Evolutionary conservation across 2,797 vertebrate genomes (phyloP), one percentile per base, ranked within the genome.

Genomic region (Microctenopoma lineatum): DNA sequence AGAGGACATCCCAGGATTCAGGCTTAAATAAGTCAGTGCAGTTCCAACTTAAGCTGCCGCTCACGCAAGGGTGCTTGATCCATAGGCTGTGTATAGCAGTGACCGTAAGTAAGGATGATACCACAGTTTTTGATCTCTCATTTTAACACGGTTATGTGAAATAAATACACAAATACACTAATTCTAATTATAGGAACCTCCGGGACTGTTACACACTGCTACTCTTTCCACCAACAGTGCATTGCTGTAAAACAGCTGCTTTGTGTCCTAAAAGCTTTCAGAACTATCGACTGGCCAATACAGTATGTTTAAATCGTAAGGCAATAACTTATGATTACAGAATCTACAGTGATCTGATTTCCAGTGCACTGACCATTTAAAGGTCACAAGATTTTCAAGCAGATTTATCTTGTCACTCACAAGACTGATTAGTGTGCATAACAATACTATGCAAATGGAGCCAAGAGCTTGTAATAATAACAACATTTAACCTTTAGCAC

Each of bases 11-110:
- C 36, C 45, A 34, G 25, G 48, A 64, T 32, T 36, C 27, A 39
- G 27, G 74, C 64, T 66, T 77, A 64, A 63, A 27, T 81, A 74
- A 81, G 84, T 81, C 67, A 79, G 59, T 59, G n/a, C 59, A 48
- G 61, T 51, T 80, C 38, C 72, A 48, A 56, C 34, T 56, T 42
- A 63, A 60, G 44, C 51, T 34, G 42, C 67, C 72, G 75, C 60
- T 79, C 70, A 16, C 83, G 75, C 73, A 66, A 45, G 62, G 81
- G 58, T 45, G 59, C 59, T 71, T 81, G 81, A 82, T 89, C 82
- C 75, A 78, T 59, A 85, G 79, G 26, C 16, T 0, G 11, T 27
- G n/a, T 7, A 56, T 27, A 53, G 57, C 63, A 58, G 65, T 0
- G 8, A 58, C 41, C 57, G 45, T 36, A 27, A 59, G 45, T 36